These are phyloP conservation scores for Zaprionus nigranus DNA, from an alignment of 1,140 invertebrate species.

Conservation along the genomic window DNA sequence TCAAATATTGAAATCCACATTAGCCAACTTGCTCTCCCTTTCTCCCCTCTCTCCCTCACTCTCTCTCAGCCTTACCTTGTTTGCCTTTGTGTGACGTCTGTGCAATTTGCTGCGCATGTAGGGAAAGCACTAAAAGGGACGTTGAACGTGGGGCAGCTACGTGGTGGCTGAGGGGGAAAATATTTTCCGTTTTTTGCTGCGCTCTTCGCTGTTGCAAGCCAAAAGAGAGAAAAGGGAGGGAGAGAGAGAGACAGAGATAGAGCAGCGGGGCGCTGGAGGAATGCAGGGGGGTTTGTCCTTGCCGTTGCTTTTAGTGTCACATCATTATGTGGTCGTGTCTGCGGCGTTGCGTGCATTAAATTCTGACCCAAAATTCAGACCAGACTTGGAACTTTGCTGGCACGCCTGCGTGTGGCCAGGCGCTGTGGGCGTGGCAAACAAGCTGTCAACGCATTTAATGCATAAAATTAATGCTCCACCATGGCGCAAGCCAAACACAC, in stretches of 20 bases:
- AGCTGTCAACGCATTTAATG: constrained; percentile 57
- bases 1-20: not conserved
- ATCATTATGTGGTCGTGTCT: constrained; percentile 53
- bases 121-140: constrained; percentile 14
- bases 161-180: too few species aligned
- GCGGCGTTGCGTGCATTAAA: constrained; percentile 59
- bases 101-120: constrained; percentile 20
- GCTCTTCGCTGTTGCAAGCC: constrained; percentile 2
- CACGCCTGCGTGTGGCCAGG: constrained; percentile 31
- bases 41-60: not conserved
- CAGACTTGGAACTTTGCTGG: constrained; percentile 33
- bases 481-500: not conserved
- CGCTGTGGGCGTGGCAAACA: constrained; percentile 43
- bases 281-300: constrained; percentile 4
- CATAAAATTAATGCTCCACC: constrained; percentile 48
- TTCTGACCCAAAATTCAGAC: constrained; percentile 43
- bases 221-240: too few species aligned
- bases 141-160: not conserved
- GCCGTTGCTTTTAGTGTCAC: constrained; percentile 29
- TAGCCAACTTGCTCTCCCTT: not conserved
- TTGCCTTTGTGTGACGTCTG: constrained; percentile 33
- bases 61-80: constrained; percentile 23
- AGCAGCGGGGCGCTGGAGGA: too few species aligned
- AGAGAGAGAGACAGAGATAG: too few species aligned
- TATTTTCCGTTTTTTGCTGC: constrained; percentile 45